Base-by-base conservation (phyloP, 2,113 vertebrate species). In the Indicator indicator region DNA sequence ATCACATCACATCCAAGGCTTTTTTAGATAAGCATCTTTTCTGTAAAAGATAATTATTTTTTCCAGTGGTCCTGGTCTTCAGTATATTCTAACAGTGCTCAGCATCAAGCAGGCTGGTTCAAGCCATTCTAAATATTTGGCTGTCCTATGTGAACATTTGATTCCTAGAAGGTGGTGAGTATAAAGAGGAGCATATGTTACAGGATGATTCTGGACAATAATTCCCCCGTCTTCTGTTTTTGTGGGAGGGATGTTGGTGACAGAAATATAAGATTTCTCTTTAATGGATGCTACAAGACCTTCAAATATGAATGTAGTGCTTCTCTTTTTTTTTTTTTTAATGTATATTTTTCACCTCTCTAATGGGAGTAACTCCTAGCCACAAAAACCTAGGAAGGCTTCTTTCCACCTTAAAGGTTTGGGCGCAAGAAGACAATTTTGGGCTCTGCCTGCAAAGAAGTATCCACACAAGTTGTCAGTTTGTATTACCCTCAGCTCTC, bases 381-480 rank as follows among this genome's bases (percentile, higher is more conserved):
- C 24, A 7, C 65, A 60, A 36, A 67, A 73, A 5, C 15, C 24
- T 76, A 27, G 36, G 21, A 67, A 48, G 38, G 26, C 11, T 56
- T 52, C 16, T 77, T 58, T 19, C 6, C 4, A 1, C 5, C 11
- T 26, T 48, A 38, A 73, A 46, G 6, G 4, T 83, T 67, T 70
- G 42, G 20, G 83, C 87, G 6, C 4, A 4, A 9, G 18, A 79
- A 52, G 42, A 38, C 15, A 32, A 19, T 82, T 87, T 58, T 76
- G n/a, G 50, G 16, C 17, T 81, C 17, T 5, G 5, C n/a, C 71
- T 73, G 18, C n/a, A 26, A 26, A 33, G 40, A 5, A 76, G 24
- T 54, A 56, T 50, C 40, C 11, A 4, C 0, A 0, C 6, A 17
- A 80, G 11, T 8, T 46, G 44, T 0, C 1, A 44, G 44, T 74